Conservation (phyloP, 53 echinoderm and acorn worm species). For the Luidia sarsii region DNA sequence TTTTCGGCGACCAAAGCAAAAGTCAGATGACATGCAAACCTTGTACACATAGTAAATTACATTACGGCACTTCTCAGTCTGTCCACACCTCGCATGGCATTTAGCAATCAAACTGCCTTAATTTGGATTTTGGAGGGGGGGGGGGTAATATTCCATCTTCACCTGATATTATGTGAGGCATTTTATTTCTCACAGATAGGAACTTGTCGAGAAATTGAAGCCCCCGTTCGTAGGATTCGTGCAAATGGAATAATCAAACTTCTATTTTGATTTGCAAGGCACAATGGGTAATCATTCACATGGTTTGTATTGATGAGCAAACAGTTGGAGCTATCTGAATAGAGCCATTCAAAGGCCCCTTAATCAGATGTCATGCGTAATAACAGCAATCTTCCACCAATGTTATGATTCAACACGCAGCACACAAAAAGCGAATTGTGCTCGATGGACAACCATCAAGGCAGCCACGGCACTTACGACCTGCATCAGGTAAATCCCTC, state of each 20-base stretch:
- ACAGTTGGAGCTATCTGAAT: slow-evolving; percentile 1
- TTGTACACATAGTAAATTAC: too few relatives aligned
- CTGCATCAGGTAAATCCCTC: background rate
- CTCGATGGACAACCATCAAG: background rate
- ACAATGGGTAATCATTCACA: slow-evolving; percentile 44
- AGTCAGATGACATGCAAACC: too few relatives aligned
- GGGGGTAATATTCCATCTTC: slow-evolving; percentile 41
- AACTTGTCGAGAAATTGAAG: slow-evolving; percentile 50
- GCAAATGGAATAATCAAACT: slow-evolving; percentile 48
- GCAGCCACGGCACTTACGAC: background rate
- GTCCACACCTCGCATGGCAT: background rate
- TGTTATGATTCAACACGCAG: slow-evolving; percentile 35
- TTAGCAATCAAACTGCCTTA: slow-evolving; percentile 38
- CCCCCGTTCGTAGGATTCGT: slow-evolving; percentile 26
- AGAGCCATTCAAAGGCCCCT: background rate
- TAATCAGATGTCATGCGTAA: slow-evolving; percentile 33
- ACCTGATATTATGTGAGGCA: slow-evolving; percentile 50
- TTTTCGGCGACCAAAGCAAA: too few relatives aligned
- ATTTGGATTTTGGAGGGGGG: too few relatives aligned
- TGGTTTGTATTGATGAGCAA: slow-evolving; percentile 10
- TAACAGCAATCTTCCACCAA: slow-evolving; percentile 39
- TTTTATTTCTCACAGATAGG: slow-evolving; percentile 28
- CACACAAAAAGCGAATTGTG: slow-evolving; percentile 28
- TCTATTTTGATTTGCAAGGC: slow-evolving; percentile 43
- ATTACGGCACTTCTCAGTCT: too few relatives aligned